phyloP scores from a whole-genome alignment of 2,113 vertebrate species.

The Larimichthys polyactis region DNA sequence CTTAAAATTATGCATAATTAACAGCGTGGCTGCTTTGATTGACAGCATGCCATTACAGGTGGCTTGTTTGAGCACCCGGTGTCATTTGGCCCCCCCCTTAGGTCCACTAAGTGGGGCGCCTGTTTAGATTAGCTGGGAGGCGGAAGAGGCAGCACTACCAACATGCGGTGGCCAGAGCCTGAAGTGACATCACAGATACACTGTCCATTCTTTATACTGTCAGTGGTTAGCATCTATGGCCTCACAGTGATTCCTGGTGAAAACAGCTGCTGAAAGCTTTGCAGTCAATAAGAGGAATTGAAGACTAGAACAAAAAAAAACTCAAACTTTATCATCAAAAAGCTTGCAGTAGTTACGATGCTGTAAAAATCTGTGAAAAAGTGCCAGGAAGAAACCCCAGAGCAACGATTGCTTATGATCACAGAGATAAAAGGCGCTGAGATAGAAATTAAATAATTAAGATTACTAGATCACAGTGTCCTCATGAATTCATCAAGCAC shows the following conservation, averaged over 20 bases:
- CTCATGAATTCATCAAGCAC: not conserved
- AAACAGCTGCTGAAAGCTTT: conserved; percentile 1
- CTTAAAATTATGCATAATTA: no score
- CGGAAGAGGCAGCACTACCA: no score
- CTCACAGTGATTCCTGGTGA: not conserved
- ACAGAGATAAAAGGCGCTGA: conserved; percentile 25
- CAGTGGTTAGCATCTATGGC: not conserved
- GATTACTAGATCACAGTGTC: conserved; percentile 12
- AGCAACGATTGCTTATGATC: conserved; percentile 21
- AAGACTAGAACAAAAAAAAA: not conserved
- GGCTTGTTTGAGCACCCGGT: no score
- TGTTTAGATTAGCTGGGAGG: no score
- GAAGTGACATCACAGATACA: no score
- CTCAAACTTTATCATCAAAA: not conserved
- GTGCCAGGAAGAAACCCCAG: not conserved
- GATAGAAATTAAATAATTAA: conserved; percentile 31
- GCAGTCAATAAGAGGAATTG: not conserved
- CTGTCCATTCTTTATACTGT: no score
- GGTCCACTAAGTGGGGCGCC: no score
- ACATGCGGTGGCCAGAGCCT: no score
- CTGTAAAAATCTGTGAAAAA: not conserved
- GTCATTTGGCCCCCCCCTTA: no score
- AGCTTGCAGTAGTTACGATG: not conserved
- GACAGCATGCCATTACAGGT: no score
- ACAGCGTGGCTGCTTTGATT: no score